A percentile compares a stretch with the other conserved stretches of the same genome.
phyloP scores from a whole-genome alignment of 2,888 invertebrate genomes.

The Sycophila texana region DNA sequence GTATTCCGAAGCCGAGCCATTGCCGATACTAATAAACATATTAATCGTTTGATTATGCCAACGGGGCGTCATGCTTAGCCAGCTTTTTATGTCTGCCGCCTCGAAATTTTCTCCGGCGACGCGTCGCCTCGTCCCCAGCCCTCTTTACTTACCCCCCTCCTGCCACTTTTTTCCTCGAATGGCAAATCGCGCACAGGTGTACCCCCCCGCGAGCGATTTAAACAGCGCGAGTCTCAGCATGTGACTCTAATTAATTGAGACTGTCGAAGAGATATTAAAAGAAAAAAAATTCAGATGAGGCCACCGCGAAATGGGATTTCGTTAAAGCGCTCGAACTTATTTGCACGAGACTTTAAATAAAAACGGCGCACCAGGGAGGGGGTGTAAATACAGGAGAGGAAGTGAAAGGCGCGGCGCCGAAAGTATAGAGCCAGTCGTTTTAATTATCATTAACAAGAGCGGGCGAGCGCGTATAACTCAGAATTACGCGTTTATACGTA shows the following conservation, averaged over 20 bases:
- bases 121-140: not conserved
- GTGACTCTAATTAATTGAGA: conserved; percentile 2
- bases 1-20: conserved; percentile 65
- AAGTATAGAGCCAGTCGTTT: conserved; percentile 71
- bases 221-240: not conserved
- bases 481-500: conserved; percentile 74
- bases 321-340: too few species aligned
- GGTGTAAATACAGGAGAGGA: conserved; percentile 15
- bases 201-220: not conserved
- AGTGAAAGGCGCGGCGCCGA: conserved; percentile 60
- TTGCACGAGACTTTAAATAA: too few species aligned
- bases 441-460: conserved; percentile 74
- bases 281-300: too few species aligned
- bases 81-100: conserved; percentile 49
- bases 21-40: conserved; percentile 71
- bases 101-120: conserved; percentile 41
- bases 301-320: not conserved
- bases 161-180: conserved; percentile 1
- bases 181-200: not conserved
- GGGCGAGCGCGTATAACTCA: conserved; percentile 70
- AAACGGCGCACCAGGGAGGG: not conserved
- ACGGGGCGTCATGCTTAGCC: conserved; percentile 64
- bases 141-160: too few species aligned
- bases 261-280: too few species aligned
- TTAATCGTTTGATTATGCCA: conserved; percentile 71